These are phyloP conservation scores for Sphaerodactylus townsendi DNA, from an alignment of 2,113 vertebrate genomes.

Conservation along the genomic window DNA sequence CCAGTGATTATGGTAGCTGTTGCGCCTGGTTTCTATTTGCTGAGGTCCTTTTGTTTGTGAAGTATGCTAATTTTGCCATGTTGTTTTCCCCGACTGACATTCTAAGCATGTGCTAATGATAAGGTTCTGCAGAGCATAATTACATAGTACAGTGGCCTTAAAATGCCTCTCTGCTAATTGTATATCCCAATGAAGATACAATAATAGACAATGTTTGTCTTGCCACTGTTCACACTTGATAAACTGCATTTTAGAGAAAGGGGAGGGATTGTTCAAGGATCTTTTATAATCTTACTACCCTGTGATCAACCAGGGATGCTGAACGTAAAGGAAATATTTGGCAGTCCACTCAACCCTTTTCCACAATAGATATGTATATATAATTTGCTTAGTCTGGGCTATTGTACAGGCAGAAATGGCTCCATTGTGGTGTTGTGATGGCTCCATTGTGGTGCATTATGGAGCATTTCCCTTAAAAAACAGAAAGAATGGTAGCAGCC, in stretches of 20 bases:
- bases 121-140: constrained; percentile 49
- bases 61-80: constrained; percentile 31
- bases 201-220: constrained; percentile 20
- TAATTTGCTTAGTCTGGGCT: too few relatives aligned
- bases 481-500: too few relatives aligned
- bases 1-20: constrained; percentile 36
- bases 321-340: background rate
- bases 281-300: background rate
- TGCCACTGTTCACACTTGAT: constrained; percentile 36
- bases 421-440: too few relatives aligned
- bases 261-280: background rate
- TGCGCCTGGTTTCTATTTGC: background rate
- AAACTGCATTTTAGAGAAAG: constrained; percentile 17
- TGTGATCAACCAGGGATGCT: background rate
- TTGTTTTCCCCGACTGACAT: constrained; percentile 31
- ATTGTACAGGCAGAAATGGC: background rate
- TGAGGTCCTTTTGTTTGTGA: constrained; percentile 39
- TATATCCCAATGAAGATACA: constrained; percentile 32
- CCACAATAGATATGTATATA: too few relatives aligned
- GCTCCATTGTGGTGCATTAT: too few relatives aligned
- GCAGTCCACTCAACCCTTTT: too few relatives aligned
- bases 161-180: constrained; percentile 25
- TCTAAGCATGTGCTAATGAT: constrained; percentile 46
- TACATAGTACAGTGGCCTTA: constrained; percentile 33
- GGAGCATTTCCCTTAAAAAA: too few relatives aligned